Conservation (phyloP, 2,113 vertebrate species). For the Nanorana parkeri region DNA sequence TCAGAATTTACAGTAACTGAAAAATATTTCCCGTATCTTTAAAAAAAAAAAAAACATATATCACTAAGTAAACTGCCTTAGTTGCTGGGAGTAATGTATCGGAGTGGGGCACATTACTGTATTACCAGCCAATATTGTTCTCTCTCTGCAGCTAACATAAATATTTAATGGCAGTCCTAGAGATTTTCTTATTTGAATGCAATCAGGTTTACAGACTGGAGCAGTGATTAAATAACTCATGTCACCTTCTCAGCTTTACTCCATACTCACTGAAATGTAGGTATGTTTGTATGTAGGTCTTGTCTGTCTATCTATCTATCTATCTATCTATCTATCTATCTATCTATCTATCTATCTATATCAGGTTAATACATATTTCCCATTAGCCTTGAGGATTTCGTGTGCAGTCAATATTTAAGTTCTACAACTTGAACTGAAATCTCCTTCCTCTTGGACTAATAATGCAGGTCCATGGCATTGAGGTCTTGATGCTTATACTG, state of each 20-base stretch:
- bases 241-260: background rate
- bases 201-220: conserved; percentile 78
- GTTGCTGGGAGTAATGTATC: too few relatives aligned
- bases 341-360: conserved; percentile 2
- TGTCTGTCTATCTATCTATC: background rate
- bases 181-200: conserved; percentile 67
- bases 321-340: background rate
- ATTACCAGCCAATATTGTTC: background rate
- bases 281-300: too few relatives aligned
- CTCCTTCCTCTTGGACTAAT: too few relatives aligned
- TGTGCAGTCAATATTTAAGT: too few relatives aligned
- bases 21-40: too few relatives aligned
- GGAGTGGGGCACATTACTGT: background rate
- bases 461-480: too few relatives aligned
- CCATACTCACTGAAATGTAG: background rate
- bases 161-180: conserved; percentile 76
- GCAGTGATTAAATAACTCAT: conserved; percentile 59
- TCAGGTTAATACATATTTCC: background rate
- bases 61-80: too few relatives aligned
- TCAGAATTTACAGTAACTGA: too few relatives aligned
- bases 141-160: conserved; percentile 65
- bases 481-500: too few relatives aligned
- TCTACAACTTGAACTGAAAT: too few relatives aligned
- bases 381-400: too few relatives aligned
- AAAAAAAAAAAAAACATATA: too few relatives aligned